These are phyloP conservation scores for Petrolisthes manimaculis DNA, from an alignment of 2,888 invertebrate species.

Conservation along the genomic window DNA sequence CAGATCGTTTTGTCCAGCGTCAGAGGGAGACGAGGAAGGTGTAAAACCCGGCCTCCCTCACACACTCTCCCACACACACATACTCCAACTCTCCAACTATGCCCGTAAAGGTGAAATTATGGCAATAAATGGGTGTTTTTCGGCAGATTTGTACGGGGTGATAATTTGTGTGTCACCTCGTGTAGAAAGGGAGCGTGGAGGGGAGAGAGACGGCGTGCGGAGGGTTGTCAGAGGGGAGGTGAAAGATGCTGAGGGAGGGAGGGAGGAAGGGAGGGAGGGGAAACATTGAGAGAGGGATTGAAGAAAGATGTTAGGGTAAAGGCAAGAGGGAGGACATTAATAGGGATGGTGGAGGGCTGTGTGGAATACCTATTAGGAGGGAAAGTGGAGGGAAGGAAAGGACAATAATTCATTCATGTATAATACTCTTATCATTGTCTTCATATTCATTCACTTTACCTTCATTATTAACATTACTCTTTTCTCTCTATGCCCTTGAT, in stretches of 20 bases:
- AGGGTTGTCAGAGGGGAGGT: background rate
- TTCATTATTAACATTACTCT: background rate
- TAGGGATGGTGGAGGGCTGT: background rate
- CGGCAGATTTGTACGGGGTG: background rate
- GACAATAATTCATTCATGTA: too few species aligned
- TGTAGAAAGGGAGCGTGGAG: background rate
- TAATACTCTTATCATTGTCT: background rate
- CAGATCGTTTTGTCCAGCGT: too few species aligned
- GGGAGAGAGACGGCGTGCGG: background rate
- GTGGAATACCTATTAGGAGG: background rate
- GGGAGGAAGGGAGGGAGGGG: background rate
- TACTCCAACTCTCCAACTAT: background rate
- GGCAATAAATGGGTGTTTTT: conserved; percentile 1
- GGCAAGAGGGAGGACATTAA: background rate
- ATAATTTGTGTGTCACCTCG: background rate
- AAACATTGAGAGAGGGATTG: background rate
- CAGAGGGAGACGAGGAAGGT: too few species aligned
- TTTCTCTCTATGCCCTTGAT: background rate
- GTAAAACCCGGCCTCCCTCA: too few species aligned
- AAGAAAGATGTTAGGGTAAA: background rate
- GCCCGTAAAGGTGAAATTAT: background rate
- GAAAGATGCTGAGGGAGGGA: background rate
- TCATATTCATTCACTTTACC: too few species aligned
- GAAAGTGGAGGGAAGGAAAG: background rate
- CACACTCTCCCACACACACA: background rate